These are phyloP conservation scores for Willowsia nigromaculata DNA, from an alignment of 2,888 invertebrate species.

Conservation along the genomic window DNA sequence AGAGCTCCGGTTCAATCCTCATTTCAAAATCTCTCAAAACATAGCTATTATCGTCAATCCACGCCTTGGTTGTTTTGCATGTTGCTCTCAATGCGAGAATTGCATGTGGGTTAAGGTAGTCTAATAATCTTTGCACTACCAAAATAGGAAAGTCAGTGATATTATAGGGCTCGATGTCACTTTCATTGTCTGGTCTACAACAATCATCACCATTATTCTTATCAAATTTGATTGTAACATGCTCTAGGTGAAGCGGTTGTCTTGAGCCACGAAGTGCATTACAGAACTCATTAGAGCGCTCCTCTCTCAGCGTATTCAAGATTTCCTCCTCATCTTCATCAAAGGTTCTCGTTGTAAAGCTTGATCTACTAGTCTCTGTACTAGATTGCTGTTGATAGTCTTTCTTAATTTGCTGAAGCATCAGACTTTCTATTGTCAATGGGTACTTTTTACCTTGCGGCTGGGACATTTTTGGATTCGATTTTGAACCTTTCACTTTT, in stretches of 20 bases:
- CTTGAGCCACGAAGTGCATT: neutral
- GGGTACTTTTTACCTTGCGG: conserved; percentile 3
- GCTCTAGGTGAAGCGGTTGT: neutral
- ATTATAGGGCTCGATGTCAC: neutral
- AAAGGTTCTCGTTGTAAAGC: neutral
- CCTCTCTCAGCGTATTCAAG: too few species aligned
- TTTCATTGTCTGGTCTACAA: neutral
- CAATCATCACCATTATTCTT: neutral
- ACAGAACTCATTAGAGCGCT: too few species aligned
- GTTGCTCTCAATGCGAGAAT: conserved; percentile 18
- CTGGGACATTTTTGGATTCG: neutral
- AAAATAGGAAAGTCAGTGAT: conserved; percentile 28
- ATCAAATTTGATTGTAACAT: neutral
- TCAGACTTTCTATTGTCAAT: conserved; percentile 5
- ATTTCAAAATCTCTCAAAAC: conserved; percentile 19
- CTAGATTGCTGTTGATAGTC: neutral
- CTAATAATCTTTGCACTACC: conserved; percentile 33
- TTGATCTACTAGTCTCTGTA: neutral
- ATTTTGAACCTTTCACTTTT: neutral
- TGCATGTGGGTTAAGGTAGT: neutral
- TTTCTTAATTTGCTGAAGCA: conserved; percentile 34
- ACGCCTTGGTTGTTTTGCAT: conserved; percentile 24
- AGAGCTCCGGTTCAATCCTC: conserved; percentile 24
- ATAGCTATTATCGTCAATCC: conserved; percentile 20
- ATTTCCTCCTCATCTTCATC: neutral